Percentiles rank a stretch among this genome's conserved stretches.
Conservation (phyloP, 2,113 vertebrate species). For the Strix uralensis region DNA sequence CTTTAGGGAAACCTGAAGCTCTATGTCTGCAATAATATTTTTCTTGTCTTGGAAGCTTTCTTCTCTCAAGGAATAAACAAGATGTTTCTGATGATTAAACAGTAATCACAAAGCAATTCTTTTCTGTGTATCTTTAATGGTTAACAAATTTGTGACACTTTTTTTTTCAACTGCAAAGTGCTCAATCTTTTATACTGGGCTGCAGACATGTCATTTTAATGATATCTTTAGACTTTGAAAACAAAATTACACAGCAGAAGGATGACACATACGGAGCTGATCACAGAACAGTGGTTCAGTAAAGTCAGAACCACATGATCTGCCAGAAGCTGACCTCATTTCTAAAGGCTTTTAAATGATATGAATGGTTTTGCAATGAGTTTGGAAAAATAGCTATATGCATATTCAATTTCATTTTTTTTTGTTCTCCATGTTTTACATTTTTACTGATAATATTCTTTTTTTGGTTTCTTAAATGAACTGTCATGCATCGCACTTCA, state of each 20-base stretch:
- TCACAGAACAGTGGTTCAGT: slow-evolving; percentile 73
- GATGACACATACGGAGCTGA: slow-evolving; percentile 72
- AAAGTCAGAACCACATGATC: slow-evolving; percentile 63
- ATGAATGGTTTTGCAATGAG: slow-evolving; percentile 20
- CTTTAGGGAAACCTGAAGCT: not conserved
- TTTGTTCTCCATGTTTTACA: not conserved
- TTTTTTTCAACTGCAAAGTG: not conserved
- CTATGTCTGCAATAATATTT: not conserved
- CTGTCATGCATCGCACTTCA: not conserved
- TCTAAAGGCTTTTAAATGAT: slow-evolving; percentile 60
- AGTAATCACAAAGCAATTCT: not conserved
- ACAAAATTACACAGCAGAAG: slow-evolving; percentile 72
- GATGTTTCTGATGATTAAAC: not conserved
- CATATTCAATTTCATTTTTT: not conserved
- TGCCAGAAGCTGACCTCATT: slow-evolving; percentile 79
- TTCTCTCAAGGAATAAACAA: not conserved
- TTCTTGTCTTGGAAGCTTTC: not conserved
- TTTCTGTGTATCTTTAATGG: not conserved
- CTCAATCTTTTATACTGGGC: slow-evolving; percentile 13
- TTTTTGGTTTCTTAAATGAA: not conserved
- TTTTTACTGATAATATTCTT: not conserved
- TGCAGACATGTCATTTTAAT: slow-evolving; percentile 56
- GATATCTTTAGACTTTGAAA: slow-evolving; percentile 57
- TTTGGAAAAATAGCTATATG: not conserved
- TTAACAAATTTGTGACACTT: not conserved